Evolutionary conservation across 1,140 invertebrate species (phyloP).

Genomic region (Pemphigus obesinymphae): DNA sequence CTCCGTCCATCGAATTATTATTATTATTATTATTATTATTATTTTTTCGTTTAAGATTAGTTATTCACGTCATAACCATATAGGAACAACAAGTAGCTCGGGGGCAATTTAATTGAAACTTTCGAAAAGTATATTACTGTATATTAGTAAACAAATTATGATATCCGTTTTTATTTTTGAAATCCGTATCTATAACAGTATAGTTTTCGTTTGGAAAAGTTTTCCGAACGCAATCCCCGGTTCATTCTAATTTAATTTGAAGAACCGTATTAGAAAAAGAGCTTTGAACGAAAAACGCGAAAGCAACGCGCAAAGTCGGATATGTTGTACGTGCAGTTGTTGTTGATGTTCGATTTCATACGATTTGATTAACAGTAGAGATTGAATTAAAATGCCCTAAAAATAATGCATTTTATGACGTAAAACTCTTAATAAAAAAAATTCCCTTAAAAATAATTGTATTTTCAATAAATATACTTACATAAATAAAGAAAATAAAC

Average conservation of each 20-base stretch:
- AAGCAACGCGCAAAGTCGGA: background rate
- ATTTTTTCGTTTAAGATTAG: background rate
- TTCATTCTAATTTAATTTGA: background rate
- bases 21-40: background rate
- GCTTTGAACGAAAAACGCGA: background rate
- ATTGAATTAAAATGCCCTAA: too few relatives aligned
- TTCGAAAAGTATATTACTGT: background rate
- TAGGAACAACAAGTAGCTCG: constrained; percentile 3
- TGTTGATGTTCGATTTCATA: too few relatives aligned
- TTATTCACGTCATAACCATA: constrained; percentile 15
- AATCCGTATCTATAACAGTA: too few relatives aligned
- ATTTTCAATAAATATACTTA: too few relatives aligned
- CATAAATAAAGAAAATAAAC: too few relatives aligned
- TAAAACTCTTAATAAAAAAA: too few relatives aligned
- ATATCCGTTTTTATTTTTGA: background rate
- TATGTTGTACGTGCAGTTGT: background rate
- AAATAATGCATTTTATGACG: too few relatives aligned
- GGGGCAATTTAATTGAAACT: constrained; percentile 3
- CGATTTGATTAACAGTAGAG: too few relatives aligned
- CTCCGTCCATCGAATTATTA: background rate
- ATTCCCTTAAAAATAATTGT: too few relatives aligned
- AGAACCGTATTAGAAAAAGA: background rate
- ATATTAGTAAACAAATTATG: constrained; percentile 5
- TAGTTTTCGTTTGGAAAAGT: background rate
- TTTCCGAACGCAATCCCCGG: background rate